These are phyloP conservation scores for Rhynchophorus ferrugineus DNA, from an alignment of 1,140 invertebrate species.

Conservation along the genomic window DNA sequence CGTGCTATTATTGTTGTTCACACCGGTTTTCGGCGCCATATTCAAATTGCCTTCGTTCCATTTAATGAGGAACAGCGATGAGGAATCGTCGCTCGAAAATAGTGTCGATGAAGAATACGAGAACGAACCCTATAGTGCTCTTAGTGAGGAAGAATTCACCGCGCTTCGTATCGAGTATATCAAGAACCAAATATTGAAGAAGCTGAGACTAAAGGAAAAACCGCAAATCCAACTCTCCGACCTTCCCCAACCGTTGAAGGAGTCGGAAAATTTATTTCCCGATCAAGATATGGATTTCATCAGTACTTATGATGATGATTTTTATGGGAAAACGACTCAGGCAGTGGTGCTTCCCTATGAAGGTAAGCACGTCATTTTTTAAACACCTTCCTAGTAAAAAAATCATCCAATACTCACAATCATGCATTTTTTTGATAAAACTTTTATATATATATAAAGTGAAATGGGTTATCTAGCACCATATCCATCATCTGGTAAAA, in stretches of 20 bases:
- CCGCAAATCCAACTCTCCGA: conserved; percentile 54
- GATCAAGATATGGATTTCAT: conserved; percentile 41
- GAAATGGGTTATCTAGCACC: background rate
- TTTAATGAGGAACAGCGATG: conserved; percentile 4
- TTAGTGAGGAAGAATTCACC: conserved; percentile 45
- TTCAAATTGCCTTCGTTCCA: conserved; percentile 22
- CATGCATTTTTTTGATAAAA: background rate
- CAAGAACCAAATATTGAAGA: conserved; percentile 73
- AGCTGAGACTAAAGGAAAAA: conserved; percentile 63
- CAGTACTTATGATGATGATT: conserved; percentile 57
- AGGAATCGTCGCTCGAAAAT: conserved; percentile 26
- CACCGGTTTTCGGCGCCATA: conserved; percentile 29
- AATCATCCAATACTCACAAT: background rate
- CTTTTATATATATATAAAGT: background rate
- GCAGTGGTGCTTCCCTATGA: conserved; percentile 68
- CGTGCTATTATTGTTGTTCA: conserved; percentile 18
- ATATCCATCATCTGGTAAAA: background rate
- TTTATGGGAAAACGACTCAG: conserved; percentile 71
- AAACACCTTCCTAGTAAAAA: conserved; percentile 1
- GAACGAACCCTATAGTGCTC: conserved; percentile 21
- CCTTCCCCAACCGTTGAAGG: conserved; percentile 60
- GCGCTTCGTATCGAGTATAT: conserved; percentile 66
- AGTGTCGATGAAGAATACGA: conserved; percentile 22
- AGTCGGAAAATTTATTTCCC: conserved; percentile 46
- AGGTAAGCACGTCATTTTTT: conserved; percentile 48